These are phyloP conservation scores for Anastatus disparis DNA, from an alignment of 1,140 invertebrate genomes.

Conservation along the genomic window DNA sequence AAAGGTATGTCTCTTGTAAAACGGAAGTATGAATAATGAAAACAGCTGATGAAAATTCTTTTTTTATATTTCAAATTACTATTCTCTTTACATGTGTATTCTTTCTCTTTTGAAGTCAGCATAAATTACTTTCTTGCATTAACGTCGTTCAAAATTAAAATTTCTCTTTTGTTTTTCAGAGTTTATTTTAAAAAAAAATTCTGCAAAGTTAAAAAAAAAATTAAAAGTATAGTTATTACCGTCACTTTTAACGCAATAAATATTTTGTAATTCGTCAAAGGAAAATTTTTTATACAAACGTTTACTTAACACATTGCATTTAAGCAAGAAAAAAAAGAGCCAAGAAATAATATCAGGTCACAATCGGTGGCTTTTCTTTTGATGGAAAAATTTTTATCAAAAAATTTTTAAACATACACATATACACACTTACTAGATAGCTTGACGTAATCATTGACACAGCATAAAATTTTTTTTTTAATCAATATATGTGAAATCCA, in stretches of 20 bases:
- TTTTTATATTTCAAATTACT: no score
- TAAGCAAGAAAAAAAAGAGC: background rate
- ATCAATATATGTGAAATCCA: background rate
- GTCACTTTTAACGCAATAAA: background rate
- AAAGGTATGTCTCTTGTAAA: no score
- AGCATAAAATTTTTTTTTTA: conserved; percentile 14
- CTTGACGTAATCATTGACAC: background rate
- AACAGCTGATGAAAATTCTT: no score
- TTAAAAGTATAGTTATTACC: background rate
- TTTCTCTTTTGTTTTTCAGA: background rate
- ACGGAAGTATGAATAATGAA: no score
- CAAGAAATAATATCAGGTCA: no score
- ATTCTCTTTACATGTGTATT: background rate
- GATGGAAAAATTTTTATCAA: background rate
- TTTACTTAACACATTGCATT: background rate
- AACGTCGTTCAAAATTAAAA: background rate
- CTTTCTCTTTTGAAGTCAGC: background rate
- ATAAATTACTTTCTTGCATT: conserved; percentile 2
- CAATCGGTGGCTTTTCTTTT: background rate
- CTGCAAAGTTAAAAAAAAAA: background rate
- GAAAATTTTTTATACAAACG: background rate
- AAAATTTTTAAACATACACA: no score
- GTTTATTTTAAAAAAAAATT: no score
- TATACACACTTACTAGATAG: no score
- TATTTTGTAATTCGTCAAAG: background rate